Evolutionary conservation across 2,888 invertebrate genomes (phyloP), one percentile per base, ranked within the genome.

Genomic region (Melanostoma scalare): DNA sequence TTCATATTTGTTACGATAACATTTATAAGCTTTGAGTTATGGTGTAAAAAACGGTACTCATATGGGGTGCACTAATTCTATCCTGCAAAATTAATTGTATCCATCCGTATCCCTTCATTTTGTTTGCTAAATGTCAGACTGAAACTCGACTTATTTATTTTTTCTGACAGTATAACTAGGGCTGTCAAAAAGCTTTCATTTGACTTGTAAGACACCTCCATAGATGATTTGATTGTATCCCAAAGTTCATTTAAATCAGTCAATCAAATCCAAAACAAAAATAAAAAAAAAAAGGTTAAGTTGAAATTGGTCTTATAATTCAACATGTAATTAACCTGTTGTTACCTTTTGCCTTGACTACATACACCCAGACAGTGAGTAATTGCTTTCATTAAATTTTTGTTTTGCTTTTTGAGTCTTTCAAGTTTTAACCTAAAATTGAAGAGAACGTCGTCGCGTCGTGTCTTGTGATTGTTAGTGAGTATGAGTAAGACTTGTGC

Each of bases 281-380:
- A n/a, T n/a, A n/a, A 20, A 20, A 20, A 20, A 20, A 1, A 20
- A 55, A 50, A 30, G 8, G 40, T 52, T 35, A 35, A 75, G 42
- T 67, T 52, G 42, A n/a, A 67, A 58, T 52, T 55, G 48, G 61
- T 53, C 53, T 55, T 48, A 55, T 61, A 40, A 40, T n/a, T 40
- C 48, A 60, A 61, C 10, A n/a, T 35, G 48, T 42, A 61, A 69
- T 63, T 76, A 76, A 44, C 68, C 61, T 68, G 20, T 20, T 76
- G 46, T 35, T 63, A 63, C 33, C 30, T 31, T 58, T 69, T 36
- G 40, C 76, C 69, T 76, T 76, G 61, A 48, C 36, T 6, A 31
- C 61, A n/a, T 58, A 40, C 33, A n/a, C 10, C 63, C 33, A 76
- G 61, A 56, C 76, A 55, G n/a, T 63, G 69, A 61, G 50, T 76